A percentile compares a stretch with the other conserved stretches of the same genome.
Evolutionary conservation across 2,888 invertebrate species (phyloP).

Genomic region (Suillia variegata): DNA sequence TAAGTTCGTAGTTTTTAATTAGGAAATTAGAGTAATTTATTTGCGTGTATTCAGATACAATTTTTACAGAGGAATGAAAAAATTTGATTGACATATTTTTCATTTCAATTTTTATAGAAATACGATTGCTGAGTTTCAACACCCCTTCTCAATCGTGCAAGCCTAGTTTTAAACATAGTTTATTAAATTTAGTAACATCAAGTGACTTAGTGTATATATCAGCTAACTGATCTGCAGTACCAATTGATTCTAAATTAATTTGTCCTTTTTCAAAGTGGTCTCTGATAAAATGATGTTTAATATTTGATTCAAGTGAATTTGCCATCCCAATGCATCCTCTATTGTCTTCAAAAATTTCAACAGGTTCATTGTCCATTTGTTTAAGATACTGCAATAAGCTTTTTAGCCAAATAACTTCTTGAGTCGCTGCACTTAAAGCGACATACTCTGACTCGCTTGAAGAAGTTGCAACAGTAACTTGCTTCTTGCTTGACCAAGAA

Average conservation of each 20-base stretch:
- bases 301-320: conserved; percentile 13
- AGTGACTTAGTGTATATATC: conserved; percentile 1
- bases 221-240: conserved; percentile 4
- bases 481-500: conserved; percentile 22
- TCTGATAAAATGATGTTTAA: conserved; percentile 11
- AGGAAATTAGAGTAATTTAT: too few relatives aligned
- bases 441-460: conserved; percentile 18
- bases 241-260: not conserved
- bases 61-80: too few relatives aligned
- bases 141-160: conserved; percentile 10
- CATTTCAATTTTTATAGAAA: too few relatives aligned
- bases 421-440: conserved; percentile 12
- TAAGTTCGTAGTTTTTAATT: too few relatives aligned
- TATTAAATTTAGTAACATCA: not conserved
- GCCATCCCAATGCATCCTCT: conserved; percentile 14
- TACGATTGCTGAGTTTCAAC: not conserved
- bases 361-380: conserved; percentile 1
- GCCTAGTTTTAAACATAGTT: not conserved
- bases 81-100: too few relatives aligned
- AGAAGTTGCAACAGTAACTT: conserved; percentile 15
- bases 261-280: not conserved
- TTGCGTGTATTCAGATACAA: too few relatives aligned
- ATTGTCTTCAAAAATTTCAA: conserved; percentile 13
- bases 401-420: conserved; percentile 17
- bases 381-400: conserved; percentile 8